phyloP scores from a whole-genome alignment of 2,888 invertebrate genomes.

The Acanthosepion lycidas region DNA sequence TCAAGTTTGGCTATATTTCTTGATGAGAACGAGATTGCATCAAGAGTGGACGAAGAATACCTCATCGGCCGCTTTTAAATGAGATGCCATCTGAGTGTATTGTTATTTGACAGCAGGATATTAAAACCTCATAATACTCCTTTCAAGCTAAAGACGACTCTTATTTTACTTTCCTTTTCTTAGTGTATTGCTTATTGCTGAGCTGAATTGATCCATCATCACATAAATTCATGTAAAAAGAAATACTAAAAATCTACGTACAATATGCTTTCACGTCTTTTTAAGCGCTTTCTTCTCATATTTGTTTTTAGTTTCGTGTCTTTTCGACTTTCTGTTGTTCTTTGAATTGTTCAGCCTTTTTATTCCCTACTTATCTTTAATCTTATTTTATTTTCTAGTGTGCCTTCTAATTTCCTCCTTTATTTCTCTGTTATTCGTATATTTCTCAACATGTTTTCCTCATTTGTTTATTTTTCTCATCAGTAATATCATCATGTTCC shows the following conservation, averaged over 20 bases:
- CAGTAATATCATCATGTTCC: no score
- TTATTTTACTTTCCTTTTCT: not conserved
- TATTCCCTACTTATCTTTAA: not conserved
- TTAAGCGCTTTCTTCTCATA: not conserved
- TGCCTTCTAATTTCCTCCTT: not conserved
- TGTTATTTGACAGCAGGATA: conserved; percentile 33
- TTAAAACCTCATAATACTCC: not conserved
- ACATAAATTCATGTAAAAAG: not conserved
- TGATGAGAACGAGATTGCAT: not conserved
- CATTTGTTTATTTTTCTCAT: no score
- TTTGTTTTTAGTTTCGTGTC: not conserved
- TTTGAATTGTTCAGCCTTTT: not conserved
- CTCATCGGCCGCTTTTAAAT: not conserved
- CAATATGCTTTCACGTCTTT: not conserved
- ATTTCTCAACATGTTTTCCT: not conserved
- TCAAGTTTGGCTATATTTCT: not conserved
- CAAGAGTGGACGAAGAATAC: not conserved
- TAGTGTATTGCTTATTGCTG: not conserved
- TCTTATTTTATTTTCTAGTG: not conserved
- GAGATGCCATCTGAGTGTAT: conserved; percentile 13
- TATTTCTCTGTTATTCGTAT: not conserved
- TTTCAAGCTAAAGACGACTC: not conserved
- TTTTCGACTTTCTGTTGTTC: not conserved
- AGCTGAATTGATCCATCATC: not conserved
- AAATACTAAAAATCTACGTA: not conserved